phyloP scores from a whole-genome alignment of 2,888 invertebrate species.

The Nineta flava region DNA sequence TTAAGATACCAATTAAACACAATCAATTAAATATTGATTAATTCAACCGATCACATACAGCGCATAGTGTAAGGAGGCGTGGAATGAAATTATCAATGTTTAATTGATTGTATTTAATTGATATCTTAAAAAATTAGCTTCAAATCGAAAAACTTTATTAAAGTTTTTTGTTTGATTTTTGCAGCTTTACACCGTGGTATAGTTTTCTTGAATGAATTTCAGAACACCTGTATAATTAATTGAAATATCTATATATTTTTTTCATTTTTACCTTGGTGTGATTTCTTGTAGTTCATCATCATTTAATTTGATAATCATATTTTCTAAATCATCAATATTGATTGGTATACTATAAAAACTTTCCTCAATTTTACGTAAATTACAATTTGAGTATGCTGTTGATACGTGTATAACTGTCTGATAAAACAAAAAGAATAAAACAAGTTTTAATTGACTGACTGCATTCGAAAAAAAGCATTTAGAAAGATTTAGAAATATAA shows the following conservation, averaged over 20 bases:
- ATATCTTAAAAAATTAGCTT: too few relatives aligned
- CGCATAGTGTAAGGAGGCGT: neutral
- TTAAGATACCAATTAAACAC: too few relatives aligned
- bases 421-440: slow-evolving; percentile 12
- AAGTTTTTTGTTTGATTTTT: too few relatives aligned
- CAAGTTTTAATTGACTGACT: too few relatives aligned
- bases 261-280: slow-evolving; percentile 26
- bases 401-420: slow-evolving; percentile 62
- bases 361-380: slow-evolving; percentile 44
- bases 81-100: neutral
- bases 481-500: too few relatives aligned
- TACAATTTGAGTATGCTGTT: slow-evolving; percentile 68
- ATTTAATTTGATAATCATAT: slow-evolving; percentile 25
- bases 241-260: neutral
- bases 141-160: too few relatives aligned
- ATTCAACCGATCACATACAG: neutral
- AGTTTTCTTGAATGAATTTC: too few relatives aligned
- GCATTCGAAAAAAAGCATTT: too few relatives aligned
- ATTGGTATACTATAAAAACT: slow-evolving; percentile 42
- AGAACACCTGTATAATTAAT: neutral
- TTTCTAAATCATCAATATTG: slow-evolving; percentile 31
- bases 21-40: too few relatives aligned
- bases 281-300: slow-evolving; percentile 17
- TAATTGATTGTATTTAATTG: too few relatives aligned
- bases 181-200: too few relatives aligned